Evolutionary conservation across 2,888 invertebrate species (phyloP), one percentile per base, ranked within the genome.

Genomic region (Tethea ocularis): DNA sequence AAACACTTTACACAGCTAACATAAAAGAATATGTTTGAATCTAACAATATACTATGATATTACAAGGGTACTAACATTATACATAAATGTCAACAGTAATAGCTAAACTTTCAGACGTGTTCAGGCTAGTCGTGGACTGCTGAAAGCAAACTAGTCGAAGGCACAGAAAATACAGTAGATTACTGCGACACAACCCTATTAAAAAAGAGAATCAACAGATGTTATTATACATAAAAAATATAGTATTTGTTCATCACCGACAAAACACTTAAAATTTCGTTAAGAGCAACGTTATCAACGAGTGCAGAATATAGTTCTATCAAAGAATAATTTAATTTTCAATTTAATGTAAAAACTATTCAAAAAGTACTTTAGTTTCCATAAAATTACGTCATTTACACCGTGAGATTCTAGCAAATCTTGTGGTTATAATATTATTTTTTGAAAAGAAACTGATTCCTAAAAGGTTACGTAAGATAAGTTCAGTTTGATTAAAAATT

Each of bases 161-260:
- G 89, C 90, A 90, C 89, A 84, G 83, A 86, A 84, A 80, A 81
- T 82, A 84, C 82, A 83, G 78, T 81, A 83, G 68, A 74, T 75
- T 77, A 86, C 80, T 82, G 82, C 67, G 80, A 84, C 86, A 87
- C 83, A 88, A 87, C 87, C 84, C 76, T 71, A 77, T 78, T 83
- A 66, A 77, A 77, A 13, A 33, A 78, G 65, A 74, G 20, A 33
- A 33, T 20, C 68, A 75, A 77, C 63, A 67, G 61, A 66, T 65
- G 46, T 59, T 59, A 61, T 41, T 52, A 51, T 61, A 66, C 59
- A 68, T 62, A 66, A 67, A 68, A n/a, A 64, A 72, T 67, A 63
- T 65, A 68, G 61, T 69, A 66, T 75, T 72, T 78, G 75, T 74
- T 70, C 66, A 63, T 71, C 75, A 78, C 71, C 67, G 51, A 63